Conservation (phyloP, 2,113 vertebrate species). For the Dasyornis broadbenti region DNA sequence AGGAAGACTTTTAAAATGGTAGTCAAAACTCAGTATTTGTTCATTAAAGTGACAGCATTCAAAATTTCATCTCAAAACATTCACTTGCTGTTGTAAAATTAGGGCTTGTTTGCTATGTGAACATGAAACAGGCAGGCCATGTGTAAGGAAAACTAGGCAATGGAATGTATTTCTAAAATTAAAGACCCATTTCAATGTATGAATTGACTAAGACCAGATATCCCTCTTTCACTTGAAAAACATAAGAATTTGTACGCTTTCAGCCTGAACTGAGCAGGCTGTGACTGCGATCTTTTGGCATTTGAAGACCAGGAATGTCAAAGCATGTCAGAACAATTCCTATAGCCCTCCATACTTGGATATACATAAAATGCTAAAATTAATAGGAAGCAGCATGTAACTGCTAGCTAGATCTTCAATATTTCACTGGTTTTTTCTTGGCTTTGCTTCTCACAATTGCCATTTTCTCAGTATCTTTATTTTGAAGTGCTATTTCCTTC, state of each 20-base stretch:
- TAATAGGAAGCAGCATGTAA: neutral
- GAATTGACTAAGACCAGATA: neutral
- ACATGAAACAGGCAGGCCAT: neutral
- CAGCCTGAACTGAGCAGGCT: neutral
- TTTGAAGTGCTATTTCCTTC: neutral
- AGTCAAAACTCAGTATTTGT: neutral
- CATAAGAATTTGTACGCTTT: neutral
- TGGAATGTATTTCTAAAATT: neutral
- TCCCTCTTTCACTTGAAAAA: neutral
- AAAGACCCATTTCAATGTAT: neutral
- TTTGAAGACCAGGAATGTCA: neutral
- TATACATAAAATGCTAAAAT: neutral
- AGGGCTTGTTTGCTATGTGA: neutral
- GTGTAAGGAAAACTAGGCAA: neutral
- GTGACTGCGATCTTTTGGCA: neutral
- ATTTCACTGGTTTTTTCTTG: neutral
- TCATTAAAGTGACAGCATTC: neutral
- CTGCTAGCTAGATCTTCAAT: neutral
- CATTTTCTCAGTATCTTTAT: neutral
- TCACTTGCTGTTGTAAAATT: neutral
- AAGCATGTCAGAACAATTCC: neutral
- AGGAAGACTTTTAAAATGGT: neutral
- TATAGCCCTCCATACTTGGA: accelerated
- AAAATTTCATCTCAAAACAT: neutral
- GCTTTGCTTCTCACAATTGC: neutral